phyloP scores from a whole-genome alignment of 2,888 invertebrate genomes.

The Noctuana brunneofusca region DNA sequence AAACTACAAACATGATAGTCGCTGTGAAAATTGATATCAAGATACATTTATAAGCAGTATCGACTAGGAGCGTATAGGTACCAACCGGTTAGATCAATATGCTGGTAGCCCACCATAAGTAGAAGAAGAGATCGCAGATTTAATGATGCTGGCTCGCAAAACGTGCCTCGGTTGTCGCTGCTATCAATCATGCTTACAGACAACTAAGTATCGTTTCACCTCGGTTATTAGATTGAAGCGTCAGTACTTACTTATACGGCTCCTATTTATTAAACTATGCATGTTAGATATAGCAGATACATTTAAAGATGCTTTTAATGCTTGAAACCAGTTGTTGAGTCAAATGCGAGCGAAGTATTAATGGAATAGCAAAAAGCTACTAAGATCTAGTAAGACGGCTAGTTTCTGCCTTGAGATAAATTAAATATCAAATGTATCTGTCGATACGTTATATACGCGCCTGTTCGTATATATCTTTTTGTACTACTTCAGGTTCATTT shows the following conservation, averaged over 20 bases:
- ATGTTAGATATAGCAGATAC: slow-evolving; percentile 22
- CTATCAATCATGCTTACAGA: slow-evolving; percentile 69
- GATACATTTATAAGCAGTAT: slow-evolving; percentile 52
- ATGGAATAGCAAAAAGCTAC: slow-evolving; percentile 25
- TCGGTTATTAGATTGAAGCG: slow-evolving; percentile 48
- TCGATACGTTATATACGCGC: neutral
- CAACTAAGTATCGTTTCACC: slow-evolving; percentile 56
- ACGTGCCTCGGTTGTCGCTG: slow-evolving; percentile 59
- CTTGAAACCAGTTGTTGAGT: slow-evolving; percentile 26
- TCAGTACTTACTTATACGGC: slow-evolving; percentile 28
- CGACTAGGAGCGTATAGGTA: slow-evolving; percentile 40
- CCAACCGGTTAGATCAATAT: slow-evolving; percentile 57
- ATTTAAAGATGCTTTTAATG: slow-evolving; percentile 31
- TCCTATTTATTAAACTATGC: slow-evolving; percentile 29
- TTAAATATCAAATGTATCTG: slow-evolving; percentile 25
- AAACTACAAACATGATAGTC: slow-evolving; percentile 13
- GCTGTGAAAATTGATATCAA: slow-evolving; percentile 60
- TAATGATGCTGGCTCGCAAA: slow-evolving; percentile 67
- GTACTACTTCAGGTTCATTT: slow-evolving; percentile 27
- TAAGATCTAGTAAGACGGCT: slow-evolving; percentile 5
- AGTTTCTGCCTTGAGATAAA: slow-evolving; percentile 21
- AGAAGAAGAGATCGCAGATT: slow-evolving; percentile 62
- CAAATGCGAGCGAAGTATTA: slow-evolving; percentile 27
- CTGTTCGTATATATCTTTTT: neutral
- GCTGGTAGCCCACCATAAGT: slow-evolving; percentile 68